Evolutionary conservation across 92 coral and sea anemone species (phyloP), one percentile per base, ranked within the genome.

Genomic region (Epizoanthus ramosus): DNA sequence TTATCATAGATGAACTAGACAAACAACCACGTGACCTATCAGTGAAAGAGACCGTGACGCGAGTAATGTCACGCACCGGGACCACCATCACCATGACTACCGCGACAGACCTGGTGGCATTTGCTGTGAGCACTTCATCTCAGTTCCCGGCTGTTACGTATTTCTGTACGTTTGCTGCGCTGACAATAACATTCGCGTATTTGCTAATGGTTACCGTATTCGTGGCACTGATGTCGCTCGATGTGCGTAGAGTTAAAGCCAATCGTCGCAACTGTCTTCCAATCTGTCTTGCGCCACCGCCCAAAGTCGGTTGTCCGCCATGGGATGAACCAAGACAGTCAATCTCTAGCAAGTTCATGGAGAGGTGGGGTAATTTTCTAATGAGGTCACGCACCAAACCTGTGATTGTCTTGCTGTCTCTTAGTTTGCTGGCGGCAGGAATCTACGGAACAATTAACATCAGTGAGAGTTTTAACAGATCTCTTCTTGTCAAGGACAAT

Each of bases 11-110:
- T 59, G 87, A 92, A 23, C 87, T 92, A 50, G 95, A 92, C 61
- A 87, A 87, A 39, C 85, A 92, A 69, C 73, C 80, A 5, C 59
- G 57, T 63, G 68, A 86, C 3, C 63, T 88, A 71, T 68, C 92
- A 35, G 93, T 92, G 5, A 72, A 31, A 14, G 85, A 94, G 13
- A 91, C 94, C 6, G 91, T 94, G 76, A 85, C 89, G 63, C 64
- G 73, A 43, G 98, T 90, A 14, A 85, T 94, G 87, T 81, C 92
- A 24, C 94, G 81, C 68, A 89, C 98, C 6, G 95, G 95, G 67
- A 83, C 92, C 17, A 92, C 92, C 4, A 75, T 92, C 56, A 92
- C 95, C 71, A 92, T 92, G 95, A 92, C 95, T 13, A 92, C 95
- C 16, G 81, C 84, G n/a, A 92, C 95, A 59, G 95, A 92, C 81